Evolutionary conservation across 2,113 vertebrate species (phyloP).

Genomic region (Opisthocomus hoazin): DNA sequence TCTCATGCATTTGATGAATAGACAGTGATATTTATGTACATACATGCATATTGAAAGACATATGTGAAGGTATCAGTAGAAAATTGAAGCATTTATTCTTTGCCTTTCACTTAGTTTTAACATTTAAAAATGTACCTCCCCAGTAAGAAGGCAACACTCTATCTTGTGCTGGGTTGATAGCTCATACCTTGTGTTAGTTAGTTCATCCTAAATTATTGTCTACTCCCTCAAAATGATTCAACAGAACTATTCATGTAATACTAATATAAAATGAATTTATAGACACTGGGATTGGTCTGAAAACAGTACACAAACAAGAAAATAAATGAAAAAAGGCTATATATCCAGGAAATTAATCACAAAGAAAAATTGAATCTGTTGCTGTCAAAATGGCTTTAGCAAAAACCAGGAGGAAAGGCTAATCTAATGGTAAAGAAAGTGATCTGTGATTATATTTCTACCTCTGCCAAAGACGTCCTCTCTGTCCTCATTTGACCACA

Average conservation of each 20-base stretch:
- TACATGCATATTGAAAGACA: neutral
- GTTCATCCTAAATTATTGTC: neutral
- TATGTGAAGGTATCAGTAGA: neutral
- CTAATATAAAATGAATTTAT: neutral
- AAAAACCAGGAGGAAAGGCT: constrained; percentile 22
- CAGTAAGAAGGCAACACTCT: neutral
- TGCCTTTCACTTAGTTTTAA: neutral
- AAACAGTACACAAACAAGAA: neutral
- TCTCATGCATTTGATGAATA: neutral
- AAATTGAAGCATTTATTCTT: neutral
- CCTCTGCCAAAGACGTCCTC: neutral
- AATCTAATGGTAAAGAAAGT: neutral
- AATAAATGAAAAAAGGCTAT: neutral
- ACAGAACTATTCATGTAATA: neutral
- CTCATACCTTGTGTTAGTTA: neutral
- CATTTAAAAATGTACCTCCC: neutral
- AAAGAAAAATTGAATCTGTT: neutral
- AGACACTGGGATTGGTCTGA: neutral
- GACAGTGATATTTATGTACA: neutral
- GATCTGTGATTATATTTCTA: neutral
- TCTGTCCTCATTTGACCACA: neutral
- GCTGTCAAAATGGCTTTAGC: neutral
- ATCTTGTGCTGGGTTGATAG: neutral
- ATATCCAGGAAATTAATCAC: neutral
- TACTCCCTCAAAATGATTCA: neutral